phyloP scores from a whole-genome alignment of 2,113 vertebrate species.

The Plecotus auritus region DNA sequence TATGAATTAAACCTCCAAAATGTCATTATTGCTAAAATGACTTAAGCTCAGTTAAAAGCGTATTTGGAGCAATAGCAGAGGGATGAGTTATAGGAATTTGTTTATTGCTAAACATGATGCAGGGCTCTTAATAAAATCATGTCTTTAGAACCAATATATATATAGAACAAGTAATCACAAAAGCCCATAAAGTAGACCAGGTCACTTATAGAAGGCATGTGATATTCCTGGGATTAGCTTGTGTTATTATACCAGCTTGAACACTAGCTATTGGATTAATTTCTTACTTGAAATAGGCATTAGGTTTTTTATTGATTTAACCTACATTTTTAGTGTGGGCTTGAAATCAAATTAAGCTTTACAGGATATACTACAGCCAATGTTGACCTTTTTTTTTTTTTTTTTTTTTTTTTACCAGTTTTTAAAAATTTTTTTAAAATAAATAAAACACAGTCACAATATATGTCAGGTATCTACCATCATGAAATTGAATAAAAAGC shows the following conservation, averaged over 20 bases:
- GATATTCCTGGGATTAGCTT: neutral
- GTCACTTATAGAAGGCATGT: neutral
- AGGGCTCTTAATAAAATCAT: neutral
- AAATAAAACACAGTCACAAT: neutral
- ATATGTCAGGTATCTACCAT: neutral
- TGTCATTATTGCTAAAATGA: neutral
- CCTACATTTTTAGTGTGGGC: neutral
- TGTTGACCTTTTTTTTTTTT: neutral
- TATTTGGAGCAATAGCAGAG: neutral
- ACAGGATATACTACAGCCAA: neutral
- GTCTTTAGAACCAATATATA: neutral
- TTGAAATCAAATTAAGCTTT: neutral
- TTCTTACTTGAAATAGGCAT: neutral
- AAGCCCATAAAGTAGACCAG: neutral
- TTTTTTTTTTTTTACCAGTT: neutral
- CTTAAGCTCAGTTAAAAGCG: neutral
- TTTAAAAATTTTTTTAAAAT: neutral
- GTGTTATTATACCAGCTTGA: neutral
- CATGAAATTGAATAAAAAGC: neutral
- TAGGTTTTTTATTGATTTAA: neutral
- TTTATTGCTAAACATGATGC: neutral
- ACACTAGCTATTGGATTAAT: neutral
- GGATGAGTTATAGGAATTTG: neutral
- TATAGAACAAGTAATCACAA: neutral
- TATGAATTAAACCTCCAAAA: neutral